phyloP scores from a whole-genome alignment of 30 jellyfish, hydroid and myxozoan genomes.

The Mastigias papua region DNA sequence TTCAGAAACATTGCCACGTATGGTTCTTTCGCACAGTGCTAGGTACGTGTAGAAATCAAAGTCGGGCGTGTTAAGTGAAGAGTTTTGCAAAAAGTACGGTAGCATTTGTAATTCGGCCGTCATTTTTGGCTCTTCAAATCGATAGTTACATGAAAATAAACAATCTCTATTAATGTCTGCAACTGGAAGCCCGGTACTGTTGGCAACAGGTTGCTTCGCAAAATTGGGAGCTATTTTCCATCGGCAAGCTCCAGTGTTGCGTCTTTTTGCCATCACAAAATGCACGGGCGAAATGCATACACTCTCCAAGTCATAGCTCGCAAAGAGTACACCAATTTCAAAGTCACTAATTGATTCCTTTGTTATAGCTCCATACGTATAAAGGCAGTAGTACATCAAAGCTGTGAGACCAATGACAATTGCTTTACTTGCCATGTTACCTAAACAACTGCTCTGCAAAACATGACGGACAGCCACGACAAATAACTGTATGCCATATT shows the following conservation, averaged over 20 bases:
- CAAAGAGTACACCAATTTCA: slow-evolving; percentile 52
- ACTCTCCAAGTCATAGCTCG: slow-evolving; percentile 32
- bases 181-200: slow-evolving; percentile 49
- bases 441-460: neutral
- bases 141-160: slow-evolving; percentile 58
- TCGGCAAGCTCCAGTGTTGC: slow-evolving; percentile 36
- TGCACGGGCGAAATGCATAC: slow-evolving; percentile 69
- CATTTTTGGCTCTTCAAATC: slow-evolving; percentile 33
- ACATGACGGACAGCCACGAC: neutral
- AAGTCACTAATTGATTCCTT: slow-evolving; percentile 18
- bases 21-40: slow-evolving; percentile 63
- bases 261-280: slow-evolving; percentile 55
- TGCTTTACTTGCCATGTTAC: neutral
- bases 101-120: slow-evolving; percentile 40
- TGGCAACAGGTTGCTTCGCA: slow-evolving; percentile 3
- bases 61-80: slow-evolving; percentile 22
- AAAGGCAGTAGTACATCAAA: neutral
- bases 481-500: neutral
- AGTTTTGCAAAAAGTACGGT: slow-evolving; percentile 18
- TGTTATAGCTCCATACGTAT: slow-evolving; percentile 25
- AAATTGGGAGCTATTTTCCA: slow-evolving; percentile 51
- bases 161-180: slow-evolving; percentile 48
- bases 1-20: slow-evolving; percentile 48
- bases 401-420: neutral
- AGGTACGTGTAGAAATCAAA: slow-evolving; percentile 61